Evolutionary conservation across 1,140 invertebrate genomes (phyloP), one percentile per base, ranked within the genome.

Genomic region (Argopecten irradians): DNA sequence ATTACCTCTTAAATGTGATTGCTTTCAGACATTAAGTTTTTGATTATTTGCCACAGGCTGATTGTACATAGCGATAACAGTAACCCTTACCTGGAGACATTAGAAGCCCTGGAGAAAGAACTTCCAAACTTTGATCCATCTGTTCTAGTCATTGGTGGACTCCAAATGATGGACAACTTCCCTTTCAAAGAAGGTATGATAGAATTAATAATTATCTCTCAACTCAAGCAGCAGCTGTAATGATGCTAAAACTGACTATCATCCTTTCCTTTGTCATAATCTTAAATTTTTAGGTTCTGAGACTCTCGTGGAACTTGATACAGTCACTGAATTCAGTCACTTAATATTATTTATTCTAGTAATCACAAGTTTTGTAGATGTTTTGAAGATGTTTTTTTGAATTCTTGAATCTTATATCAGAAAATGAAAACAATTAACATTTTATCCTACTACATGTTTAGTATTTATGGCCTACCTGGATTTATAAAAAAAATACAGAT

Each of bases 81-180:
- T 90, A 98, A 98, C 96, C 97, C 98, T 9, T 96, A 96, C 89
- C 94, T 98, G n/a, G 97, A 96, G 87, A 97, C 97, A 0, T 93
- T 98, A 85, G 97, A 98, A 93, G 96, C 96, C 82, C 97, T 98
- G 90, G 96, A 96, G 11, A 95, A 97, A 90, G 91, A 96, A 86
- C 93, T 98, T n/a, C 94, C 96, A 19, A 94, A 94, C 0, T 98
- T 97, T 92, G 96, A 97, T 35, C 97, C 98, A 14, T 96, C 97
- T 93, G 95, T 98, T 87, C 95, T 98, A 87, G 97, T 98, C 90
- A 96, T 98, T 71, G 97, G 98, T 93, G 98, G 98, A 0, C 94
- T 98, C 34, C 98, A 98, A 94, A 98, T 98, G 97, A 98, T 98
- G 97, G 98, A 98, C 94, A 98, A 97, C 95, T 98, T 97, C 95